These are phyloP conservation scores for Thaumetopoea pityocampa DNA, from an alignment of 1,140 invertebrate genomes.

Conservation along the genomic window DNA sequence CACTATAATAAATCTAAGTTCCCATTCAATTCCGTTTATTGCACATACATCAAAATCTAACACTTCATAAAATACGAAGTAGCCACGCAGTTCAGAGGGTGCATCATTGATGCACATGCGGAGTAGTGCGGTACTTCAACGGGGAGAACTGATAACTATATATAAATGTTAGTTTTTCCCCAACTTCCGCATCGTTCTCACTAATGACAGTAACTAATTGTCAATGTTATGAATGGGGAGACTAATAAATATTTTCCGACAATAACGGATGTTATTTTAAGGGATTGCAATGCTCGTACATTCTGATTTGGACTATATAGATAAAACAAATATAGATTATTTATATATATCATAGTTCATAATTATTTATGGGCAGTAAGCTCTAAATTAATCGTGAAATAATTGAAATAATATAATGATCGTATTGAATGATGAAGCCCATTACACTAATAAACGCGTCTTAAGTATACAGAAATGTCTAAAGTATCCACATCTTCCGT, in stretches of 20 bases:
- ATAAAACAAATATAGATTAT: too few relatives aligned
- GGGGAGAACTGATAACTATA: conserved; percentile 31
- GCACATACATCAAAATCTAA: conserved; percentile 35
- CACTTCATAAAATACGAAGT: conserved; percentile 35
- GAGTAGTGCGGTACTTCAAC: conserved; percentile 20
- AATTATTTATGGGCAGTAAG: too few relatives aligned
- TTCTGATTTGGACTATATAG: too few relatives aligned
- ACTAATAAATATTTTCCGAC: neutral
- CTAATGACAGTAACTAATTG: conserved; percentile 7
- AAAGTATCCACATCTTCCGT: too few relatives aligned
- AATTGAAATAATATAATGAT: too few relatives aligned
- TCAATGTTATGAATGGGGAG: conserved; percentile 1
- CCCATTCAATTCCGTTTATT: conserved; percentile 33
- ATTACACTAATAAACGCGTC: too few relatives aligned
- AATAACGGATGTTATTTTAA: neutral
- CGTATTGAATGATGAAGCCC: too few relatives aligned
- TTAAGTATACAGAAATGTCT: too few relatives aligned
- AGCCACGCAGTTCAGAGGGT: conserved; percentile 37
- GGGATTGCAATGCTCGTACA: neutral
- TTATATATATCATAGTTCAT: too few relatives aligned
- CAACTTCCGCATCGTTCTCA: neutral
- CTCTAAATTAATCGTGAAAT: too few relatives aligned
- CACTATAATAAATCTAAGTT: conserved; percentile 42
- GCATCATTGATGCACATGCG: conserved; percentile 45
- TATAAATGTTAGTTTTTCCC: conserved; percentile 28